phyloP scores from a whole-genome alignment of 2,797 vertebrate genomes.

The Parauchenoglanis ngamensis region DNA sequence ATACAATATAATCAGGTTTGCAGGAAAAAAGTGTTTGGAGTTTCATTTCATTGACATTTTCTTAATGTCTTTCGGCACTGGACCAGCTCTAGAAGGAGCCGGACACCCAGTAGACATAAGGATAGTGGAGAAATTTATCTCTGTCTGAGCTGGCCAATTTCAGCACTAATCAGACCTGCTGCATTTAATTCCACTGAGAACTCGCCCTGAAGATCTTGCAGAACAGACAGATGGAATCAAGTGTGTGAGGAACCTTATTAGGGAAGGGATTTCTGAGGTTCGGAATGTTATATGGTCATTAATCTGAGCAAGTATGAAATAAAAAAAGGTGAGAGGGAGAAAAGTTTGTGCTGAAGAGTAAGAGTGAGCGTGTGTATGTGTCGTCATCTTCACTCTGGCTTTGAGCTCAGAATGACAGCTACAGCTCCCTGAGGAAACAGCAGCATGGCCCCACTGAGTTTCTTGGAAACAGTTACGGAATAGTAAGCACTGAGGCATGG shows the following conservation, averaged over 20 bases:
- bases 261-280: background rate
- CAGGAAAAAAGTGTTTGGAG: background rate
- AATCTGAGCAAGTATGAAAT: background rate
- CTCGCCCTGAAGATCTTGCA: background rate
- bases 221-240: background rate
- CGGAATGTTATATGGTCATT: background rate
- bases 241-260: background rate
- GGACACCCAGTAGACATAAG: background rate
- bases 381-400: conserved; percentile 46
- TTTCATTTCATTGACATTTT: background rate
- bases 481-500: conserved; percentile 52
- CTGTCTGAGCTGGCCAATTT: background rate
- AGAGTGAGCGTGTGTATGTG: conserved; percentile 21
- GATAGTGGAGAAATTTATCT: background rate
- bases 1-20: no score
- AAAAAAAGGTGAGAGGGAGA: background rate
- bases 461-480: conserved; percentile 50
- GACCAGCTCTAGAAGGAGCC: background rate
- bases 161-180: conserved; percentile 3
- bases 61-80: background rate
- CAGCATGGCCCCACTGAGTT: conserved; percentile 47
- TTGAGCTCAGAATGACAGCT: conserved; percentile 61
- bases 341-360: conserved; percentile 17
- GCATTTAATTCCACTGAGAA: background rate
- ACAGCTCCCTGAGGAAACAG: conserved; percentile 51